Percentiles rank a stretch among this genome's conserved stretches.
Evolutionary conservation across 1,140 invertebrate species (phyloP).

Genomic region (Trichogramma pretiosum): DNA sequence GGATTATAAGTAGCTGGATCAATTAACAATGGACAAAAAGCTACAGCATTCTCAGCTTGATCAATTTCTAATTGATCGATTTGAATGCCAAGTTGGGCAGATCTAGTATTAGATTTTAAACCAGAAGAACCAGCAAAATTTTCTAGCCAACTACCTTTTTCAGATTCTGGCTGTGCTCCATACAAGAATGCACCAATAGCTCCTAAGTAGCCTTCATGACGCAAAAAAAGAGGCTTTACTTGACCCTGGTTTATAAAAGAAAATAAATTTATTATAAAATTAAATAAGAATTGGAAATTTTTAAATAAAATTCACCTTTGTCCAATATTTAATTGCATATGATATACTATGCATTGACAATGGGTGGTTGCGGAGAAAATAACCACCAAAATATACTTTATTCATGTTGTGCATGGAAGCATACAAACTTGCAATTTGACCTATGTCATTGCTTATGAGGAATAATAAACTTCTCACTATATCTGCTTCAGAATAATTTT

Average conservation of each 20-base stretch:
- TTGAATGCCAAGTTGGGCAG: slow-evolving; percentile 40
- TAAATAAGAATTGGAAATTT: slow-evolving; percentile 5
- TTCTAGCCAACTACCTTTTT: slow-evolving; percentile 64
- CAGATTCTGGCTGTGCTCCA: slow-evolving; percentile 54
- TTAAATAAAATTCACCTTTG: slow-evolving; percentile 41
- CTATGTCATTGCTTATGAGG: slow-evolving; percentile 70
- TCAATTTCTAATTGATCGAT: slow-evolving; percentile 64
- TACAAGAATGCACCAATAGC: slow-evolving; percentile 71
- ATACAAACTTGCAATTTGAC: slow-evolving; percentile 66
- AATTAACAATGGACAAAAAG: slow-evolving; percentile 58
- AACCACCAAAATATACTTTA: slow-evolving; percentile 69
- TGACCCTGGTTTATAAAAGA: slow-evolving; percentile 40
- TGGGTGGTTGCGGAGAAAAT: slow-evolving; percentile 67
- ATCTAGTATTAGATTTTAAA: slow-evolving; percentile 47
- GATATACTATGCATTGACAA: slow-evolving; percentile 68
- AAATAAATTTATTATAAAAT: slow-evolving; percentile 1
- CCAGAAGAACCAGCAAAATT: slow-evolving; percentile 69
- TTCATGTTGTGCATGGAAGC: slow-evolving; percentile 58
- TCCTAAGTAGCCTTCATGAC: slow-evolving; percentile 71
- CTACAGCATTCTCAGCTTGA: slow-evolving; percentile 51
- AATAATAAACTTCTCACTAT: slow-evolving; percentile 63
- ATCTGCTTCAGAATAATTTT: slow-evolving; percentile 52
- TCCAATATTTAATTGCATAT: slow-evolving; percentile 71
- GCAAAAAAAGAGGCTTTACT: slow-evolving; percentile 62
- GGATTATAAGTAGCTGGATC: slow-evolving; percentile 40